phyloP scores from a whole-genome alignment of 2,888 invertebrate species.

The Eupithecia abbreviata region DNA sequence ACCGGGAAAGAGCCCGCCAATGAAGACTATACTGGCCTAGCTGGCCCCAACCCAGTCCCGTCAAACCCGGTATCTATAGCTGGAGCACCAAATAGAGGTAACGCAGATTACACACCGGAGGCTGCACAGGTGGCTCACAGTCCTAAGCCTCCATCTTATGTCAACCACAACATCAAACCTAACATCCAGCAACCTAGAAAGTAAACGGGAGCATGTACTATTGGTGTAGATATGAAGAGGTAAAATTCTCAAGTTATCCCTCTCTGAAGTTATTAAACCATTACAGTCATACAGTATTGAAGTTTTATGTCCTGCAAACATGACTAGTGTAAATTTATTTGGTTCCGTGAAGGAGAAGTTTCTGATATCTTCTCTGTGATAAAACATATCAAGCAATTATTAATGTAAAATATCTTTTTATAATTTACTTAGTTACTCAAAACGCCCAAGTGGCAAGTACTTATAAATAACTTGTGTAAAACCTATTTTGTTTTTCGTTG shows the following conservation, averaged over 20 bases:
- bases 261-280: not conserved
- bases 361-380: not conserved
- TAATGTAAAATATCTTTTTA: not conserved
- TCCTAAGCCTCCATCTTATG: constrained; percentile 88
- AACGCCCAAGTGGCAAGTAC: not conserved
- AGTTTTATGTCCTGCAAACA: too few species aligned
- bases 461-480: not conserved
- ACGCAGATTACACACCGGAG: constrained; percentile 94
- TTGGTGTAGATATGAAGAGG: constrained; percentile 20
- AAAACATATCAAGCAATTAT: not conserved
- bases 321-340: not conserved
- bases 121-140: constrained; percentile 94
- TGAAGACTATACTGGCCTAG: constrained; percentile 89
- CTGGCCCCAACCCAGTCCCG: constrained; percentile 89
- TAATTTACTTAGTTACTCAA: not conserved
- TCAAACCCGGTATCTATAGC: constrained; percentile 90
- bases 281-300: not conserved
- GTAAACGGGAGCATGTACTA: constrained; percentile 71
- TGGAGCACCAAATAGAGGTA: constrained; percentile 89
- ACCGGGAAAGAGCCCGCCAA: constrained; percentile 83
- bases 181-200: constrained; percentile 95
- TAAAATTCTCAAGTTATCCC: constrained; percentile 1
- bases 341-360: not conserved
- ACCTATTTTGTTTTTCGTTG: constrained; percentile 17
- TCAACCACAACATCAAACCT: constrained; percentile 85